Evolutionary conservation across 2,797 vertebrate genomes (phyloP), one percentile per base, ranked within the genome.

Genomic region (Fistularia commersonii): DNA sequence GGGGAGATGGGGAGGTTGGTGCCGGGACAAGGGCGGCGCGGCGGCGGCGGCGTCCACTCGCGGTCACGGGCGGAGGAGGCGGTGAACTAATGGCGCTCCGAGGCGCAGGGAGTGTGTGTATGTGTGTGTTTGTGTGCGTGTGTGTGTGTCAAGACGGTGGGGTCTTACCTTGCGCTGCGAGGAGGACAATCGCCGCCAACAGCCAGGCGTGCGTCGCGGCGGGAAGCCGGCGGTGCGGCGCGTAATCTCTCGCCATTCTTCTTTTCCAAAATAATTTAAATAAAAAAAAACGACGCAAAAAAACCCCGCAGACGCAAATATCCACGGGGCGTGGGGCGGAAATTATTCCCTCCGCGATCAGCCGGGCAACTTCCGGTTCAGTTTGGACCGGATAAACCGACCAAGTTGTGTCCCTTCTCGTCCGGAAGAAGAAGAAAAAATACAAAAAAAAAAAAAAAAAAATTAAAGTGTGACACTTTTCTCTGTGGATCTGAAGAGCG

Each of bases 171-270:
- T 79, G 74, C 1, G 64, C 63, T 32, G 62, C 10, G 12, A 88
- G 66, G 33, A 87, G 57, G 48, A 79, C 42, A 44, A 61, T 56
- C 1, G 57, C 76, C 1, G 50, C 65, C 58, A 74, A 8, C 66
- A 84, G 64, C 76, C 69, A 78, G 38, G 9, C 38, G n/a, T 51
- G 59, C 8, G 65, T 61, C 64, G 44, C 43, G 51, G 74, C 61
- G 49, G 69, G 69, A 45, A 64, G 64, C 54, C 57, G 63, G 12
- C 73, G 57, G 59, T 64, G 57, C 34, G 61, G 57, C 9, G 64
- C 61, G 80, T 68, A 71, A 72, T 73, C 72, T 84, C 70, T 81
- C 72, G 77, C 79, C 85, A 86, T 84, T 80, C 79, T 87, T 75
- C 55, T 13, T 1, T 45, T 11, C 64, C 45, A n/a, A n/a, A n/a